Evolutionary conservation across 2,888 invertebrate species (phyloP).

Genomic region (Molorchus minor): DNA sequence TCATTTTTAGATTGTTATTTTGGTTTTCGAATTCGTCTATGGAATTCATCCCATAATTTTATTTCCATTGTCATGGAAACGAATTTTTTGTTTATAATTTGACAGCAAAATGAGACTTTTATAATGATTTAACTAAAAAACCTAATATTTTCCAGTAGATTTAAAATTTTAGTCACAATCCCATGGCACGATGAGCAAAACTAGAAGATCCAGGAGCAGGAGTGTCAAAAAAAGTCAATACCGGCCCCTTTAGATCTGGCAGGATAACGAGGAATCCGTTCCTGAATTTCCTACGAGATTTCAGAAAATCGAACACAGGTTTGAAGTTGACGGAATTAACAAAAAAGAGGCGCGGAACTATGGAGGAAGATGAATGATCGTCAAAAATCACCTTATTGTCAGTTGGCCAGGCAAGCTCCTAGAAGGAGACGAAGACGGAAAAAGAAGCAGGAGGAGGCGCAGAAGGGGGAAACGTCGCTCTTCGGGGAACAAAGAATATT

Average conservation of each 20-base stretch:
- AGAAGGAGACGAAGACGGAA: constrained; percentile 21
- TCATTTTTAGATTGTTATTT: too few species aligned
- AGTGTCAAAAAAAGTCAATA: not conserved
- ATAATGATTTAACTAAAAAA: not conserved
- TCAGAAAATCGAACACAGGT: constrained; percentile 36
- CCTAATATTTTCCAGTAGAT: not conserved
- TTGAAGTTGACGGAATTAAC: constrained; percentile 36
- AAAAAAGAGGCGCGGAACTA: constrained; percentile 35
- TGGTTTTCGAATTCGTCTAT: too few species aligned
- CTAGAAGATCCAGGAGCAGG: constrained; percentile 7
- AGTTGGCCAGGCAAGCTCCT: constrained; percentile 37
- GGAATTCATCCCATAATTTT: too few species aligned
- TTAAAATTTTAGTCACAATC: constrained; percentile 12
- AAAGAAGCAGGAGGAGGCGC: constrained; percentile 19
- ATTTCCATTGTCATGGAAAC: constrained; percentile 13
- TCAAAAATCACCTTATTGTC: constrained; percentile 43
- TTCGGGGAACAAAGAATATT: not conserved
- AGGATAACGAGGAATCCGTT: constrained; percentile 44
- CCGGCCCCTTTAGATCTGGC: constrained; percentile 18
- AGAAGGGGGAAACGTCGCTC: constrained; percentile 9
- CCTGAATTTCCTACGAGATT: constrained; percentile 46
- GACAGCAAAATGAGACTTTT: not conserved
- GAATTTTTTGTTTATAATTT: constrained; percentile 14
- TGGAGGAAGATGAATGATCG: constrained; percentile 45
- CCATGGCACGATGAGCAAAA: constrained; percentile 13